Evolutionary conservation across 2,113 vertebrate species (phyloP), one percentile per base, ranked within the genome.

Genomic region (Sprattus sprattus): DNA sequence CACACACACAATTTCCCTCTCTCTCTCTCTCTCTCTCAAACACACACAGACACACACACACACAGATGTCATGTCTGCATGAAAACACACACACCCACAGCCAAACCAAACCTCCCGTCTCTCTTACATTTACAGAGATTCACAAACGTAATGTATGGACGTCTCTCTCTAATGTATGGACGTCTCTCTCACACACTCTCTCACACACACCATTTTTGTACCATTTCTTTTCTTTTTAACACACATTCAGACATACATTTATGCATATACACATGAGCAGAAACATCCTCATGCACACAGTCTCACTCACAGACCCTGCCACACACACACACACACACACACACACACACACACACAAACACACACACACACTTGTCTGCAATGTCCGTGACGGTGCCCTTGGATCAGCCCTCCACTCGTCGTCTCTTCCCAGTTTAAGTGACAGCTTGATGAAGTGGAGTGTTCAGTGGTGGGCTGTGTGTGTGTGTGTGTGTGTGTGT

Each of bases 371-470:
- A 67, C 22, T 60, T 60, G 54, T 67, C 22, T 67, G 60, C 60
- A 67, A 10, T 25, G 22, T 67, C 22, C 25, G 60, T 67, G 60
- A 67, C 20, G 60, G 60, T 67, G 60, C 60, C 60, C 60, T 67
- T 67, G 60, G 60, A 25, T 67, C 60, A 9, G 60, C n/a, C 25
- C 60, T 67, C 60, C 60, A 67, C 60, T 10, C 22, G 22, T 67
- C 60, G 5, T 67, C 60, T 67, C 60, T 28, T 67, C 60, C 60
- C 60, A 67, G 60, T 67, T 25, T 67, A 67, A 67, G 60, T 67
- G 60, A 67, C 60, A 67, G 60, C 25, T 67, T 67, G 60, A 67
- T 67, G 60, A 67, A 67, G 60, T 67, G 60, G 60, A 67, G 60
- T 67, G 60, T 67, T 67, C 60, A 22, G 6, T 67, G n/a, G 60